Conservation (phyloP, 2,888 invertebrate genomes). For the Apantesis nais region DNA sequence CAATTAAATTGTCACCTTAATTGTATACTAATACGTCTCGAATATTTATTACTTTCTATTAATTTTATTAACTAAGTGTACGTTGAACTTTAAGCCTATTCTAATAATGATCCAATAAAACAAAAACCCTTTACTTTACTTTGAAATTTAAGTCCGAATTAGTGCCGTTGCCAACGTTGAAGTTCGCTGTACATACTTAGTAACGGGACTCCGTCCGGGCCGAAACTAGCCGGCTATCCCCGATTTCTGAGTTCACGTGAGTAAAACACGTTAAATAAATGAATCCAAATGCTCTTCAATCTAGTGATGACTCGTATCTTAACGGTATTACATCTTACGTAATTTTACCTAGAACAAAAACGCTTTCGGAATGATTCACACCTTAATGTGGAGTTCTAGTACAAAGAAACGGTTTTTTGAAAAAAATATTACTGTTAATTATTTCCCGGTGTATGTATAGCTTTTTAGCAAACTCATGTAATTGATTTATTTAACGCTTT, state of each 20-base stretch:
- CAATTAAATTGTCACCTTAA: too few relatives aligned
- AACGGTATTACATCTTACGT: slow-evolving; percentile 11
- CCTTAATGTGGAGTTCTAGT: background rate
- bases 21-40: background rate
- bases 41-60: background rate
- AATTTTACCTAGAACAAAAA: slow-evolving; percentile 1
- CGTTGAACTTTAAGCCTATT: too few relatives aligned
- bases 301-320: background rate
- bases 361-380: slow-evolving; percentile 7
- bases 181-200: background rate
- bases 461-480: background rate
- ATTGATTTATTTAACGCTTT: slow-evolving; percentile 9
- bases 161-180: background rate
- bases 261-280: background rate
- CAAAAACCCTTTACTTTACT: background rate
- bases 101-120: too few relatives aligned
- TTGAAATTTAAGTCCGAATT: background rate
- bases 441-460: background rate
- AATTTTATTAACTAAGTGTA: too few relatives aligned
- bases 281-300: background rate
- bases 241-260: background rate
- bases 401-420: background rate
- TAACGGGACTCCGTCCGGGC: background rate
- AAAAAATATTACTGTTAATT: background rate
- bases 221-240: background rate